phyloP scores from a whole-genome alignment of 1,140 invertebrate genomes.

The Drosophila melanica region DNA sequence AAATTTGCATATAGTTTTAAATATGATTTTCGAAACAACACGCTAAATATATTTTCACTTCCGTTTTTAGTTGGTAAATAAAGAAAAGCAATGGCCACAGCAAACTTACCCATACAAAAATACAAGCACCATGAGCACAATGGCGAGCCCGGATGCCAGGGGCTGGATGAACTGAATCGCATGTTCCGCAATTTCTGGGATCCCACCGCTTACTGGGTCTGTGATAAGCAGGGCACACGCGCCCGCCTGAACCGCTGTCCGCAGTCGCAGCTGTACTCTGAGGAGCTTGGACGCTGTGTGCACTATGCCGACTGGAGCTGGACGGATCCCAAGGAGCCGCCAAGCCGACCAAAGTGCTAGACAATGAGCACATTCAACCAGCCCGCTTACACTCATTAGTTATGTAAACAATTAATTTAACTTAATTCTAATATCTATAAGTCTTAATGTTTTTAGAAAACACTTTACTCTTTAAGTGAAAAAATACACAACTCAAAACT shows the following conservation, averaged over 20 bases:
- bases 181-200: conserved; percentile 82
- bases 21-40: conserved; percentile 2
- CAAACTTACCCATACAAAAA: conserved; percentile 70
- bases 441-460: conserved; percentile 63
- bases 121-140: conserved; percentile 66
- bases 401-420: conserved; percentile 24
- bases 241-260: conserved; percentile 69
- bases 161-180: conserved; percentile 73
- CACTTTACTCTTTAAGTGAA: conserved; percentile 61
- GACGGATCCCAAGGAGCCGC: conserved; percentile 77
- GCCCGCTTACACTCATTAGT: conserved; percentile 19
- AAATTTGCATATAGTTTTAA: not conserved
- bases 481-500: conserved; percentile 40
- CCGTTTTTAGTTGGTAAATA: conserved; percentile 1
- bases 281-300: conserved; percentile 68
- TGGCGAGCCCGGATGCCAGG: conserved; percentile 78
- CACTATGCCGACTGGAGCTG: conserved; percentile 75
- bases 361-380: not conserved
- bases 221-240: conserved; percentile 69
- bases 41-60: conserved; percentile 13
- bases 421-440: conserved; percentile 34
- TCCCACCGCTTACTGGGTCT: conserved; percentile 78
- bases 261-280: conserved; percentile 70
- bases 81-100: conserved; percentile 35
- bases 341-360: conserved; percentile 66